Conservation (phyloP, 2,797 vertebrate genomes). For the Molossus alvarezi region DNA sequence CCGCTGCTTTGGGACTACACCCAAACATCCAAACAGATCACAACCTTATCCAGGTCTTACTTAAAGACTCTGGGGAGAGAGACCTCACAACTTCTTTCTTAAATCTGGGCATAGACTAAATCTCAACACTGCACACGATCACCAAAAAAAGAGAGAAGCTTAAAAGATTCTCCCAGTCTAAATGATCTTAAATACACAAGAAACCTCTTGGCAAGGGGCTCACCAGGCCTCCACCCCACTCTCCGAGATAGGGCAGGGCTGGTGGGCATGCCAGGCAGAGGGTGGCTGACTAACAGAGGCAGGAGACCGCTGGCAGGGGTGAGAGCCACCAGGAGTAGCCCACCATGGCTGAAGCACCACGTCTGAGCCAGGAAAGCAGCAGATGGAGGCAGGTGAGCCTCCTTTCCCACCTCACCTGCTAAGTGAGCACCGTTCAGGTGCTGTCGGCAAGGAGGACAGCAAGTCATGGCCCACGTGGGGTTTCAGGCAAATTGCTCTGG, state of each 20-base stretch:
- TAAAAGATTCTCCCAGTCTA: not conserved
- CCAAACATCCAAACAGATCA: not conserved
- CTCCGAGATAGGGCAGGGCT: not conserved
- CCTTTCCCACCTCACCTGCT: not conserved
- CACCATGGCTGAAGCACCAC: not conserved
- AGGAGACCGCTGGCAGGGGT: not conserved
- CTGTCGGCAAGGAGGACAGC: not conserved
- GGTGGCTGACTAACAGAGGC: not conserved
- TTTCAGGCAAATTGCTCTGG: not conserved
- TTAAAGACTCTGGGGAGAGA: not conserved
- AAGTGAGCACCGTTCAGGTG: not conserved
- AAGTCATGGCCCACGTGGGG: not conserved
- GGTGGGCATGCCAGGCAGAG: not conserved
- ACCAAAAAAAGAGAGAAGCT: not conserved
- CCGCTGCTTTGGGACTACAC: not conserved
- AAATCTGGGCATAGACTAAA: not conserved
- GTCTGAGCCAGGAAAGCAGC: not conserved
- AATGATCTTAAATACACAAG: not conserved
- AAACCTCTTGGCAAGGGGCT: not conserved
- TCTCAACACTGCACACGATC: not conserved
- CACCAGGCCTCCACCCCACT: not conserved
- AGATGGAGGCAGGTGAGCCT: not conserved
- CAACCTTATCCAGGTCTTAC: not conserved
- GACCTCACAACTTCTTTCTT: not conserved
- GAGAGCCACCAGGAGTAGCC: not conserved